Conservation (phyloP, 2,888 invertebrate species). For the Isotomurus palustris region DNA sequence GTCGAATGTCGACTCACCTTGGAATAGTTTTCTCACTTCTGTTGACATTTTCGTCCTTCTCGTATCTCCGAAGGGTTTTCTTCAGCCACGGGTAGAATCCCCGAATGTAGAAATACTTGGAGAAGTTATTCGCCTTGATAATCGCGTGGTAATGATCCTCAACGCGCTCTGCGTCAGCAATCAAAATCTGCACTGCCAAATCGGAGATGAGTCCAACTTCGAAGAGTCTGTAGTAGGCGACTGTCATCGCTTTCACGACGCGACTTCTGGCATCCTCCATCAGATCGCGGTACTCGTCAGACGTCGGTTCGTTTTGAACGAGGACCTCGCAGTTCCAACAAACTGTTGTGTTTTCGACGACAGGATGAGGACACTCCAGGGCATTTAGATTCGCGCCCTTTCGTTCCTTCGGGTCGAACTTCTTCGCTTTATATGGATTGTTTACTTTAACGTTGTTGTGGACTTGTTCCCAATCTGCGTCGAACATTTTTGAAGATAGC, state of each 20-base stretch:
- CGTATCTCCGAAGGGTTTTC: conserved; percentile 49
- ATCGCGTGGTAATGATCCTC: conserved; percentile 50
- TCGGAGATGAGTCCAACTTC: conserved; percentile 62
- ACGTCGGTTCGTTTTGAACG: conserved; percentile 58
- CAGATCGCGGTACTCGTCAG: conserved; percentile 59
- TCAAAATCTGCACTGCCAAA: conserved; percentile 57
- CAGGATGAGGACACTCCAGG: conserved; percentile 15
- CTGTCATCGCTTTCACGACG: conserved; percentile 59
- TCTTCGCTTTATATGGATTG: conserved; percentile 56
- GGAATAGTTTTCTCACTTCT: conserved; percentile 45
- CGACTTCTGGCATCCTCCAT: conserved; percentile 58
- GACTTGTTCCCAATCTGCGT: conserved; percentile 61
- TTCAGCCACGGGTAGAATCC: conserved; percentile 53
- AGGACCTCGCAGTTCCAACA: conserved; percentile 24
- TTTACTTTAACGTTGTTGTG: conserved; percentile 56
- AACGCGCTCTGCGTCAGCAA: conserved; percentile 57
- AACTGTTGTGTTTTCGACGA: conserved; percentile 27
- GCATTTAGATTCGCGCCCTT: too few relatives aligned
- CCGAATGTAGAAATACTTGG: conserved; percentile 26
- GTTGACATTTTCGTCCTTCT: conserved; percentile 5
- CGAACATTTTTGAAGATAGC: conserved; percentile 61
- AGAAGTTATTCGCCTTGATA: conserved; percentile 32
- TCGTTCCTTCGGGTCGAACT: too few relatives aligned
- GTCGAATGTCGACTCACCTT: not conserved
- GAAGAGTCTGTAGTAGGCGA: conserved; percentile 11